Conservation (phyloP, 2,888 invertebrate genomes). For the Melanostoma scalare region DNA sequence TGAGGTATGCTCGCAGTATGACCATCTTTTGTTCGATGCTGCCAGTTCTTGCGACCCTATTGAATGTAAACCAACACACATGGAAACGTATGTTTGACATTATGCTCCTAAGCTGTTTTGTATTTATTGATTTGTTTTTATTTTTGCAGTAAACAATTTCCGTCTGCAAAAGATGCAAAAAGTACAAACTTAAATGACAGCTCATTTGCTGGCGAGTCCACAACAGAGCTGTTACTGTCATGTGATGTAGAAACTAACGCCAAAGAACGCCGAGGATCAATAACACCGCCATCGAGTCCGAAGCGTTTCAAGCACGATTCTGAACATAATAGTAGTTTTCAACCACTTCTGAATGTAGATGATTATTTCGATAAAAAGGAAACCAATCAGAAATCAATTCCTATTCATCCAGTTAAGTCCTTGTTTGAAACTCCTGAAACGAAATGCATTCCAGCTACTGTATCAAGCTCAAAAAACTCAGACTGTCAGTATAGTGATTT, state of each 20-base stretch:
- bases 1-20: constrained; percentile 76
- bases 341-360: constrained; percentile 47
- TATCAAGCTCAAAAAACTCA: background rate
- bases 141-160: constrained; percentile 73
- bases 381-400: background rate
- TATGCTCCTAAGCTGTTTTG: background rate
- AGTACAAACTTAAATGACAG: constrained; percentile 4
- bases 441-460: background rate
- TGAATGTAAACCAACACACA: constrained; percentile 76
- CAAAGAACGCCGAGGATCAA: constrained; percentile 56
- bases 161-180: constrained; percentile 33
- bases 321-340: constrained; percentile 42
- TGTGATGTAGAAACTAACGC: constrained; percentile 54
- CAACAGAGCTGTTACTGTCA: constrained; percentile 63
- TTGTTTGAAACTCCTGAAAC: constrained; percentile 9
- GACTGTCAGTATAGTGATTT: constrained; percentile 70
- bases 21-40: constrained; percentile 75
- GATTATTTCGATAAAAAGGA: constrained; percentile 61
- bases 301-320: constrained; percentile 42
- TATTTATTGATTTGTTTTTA: constrained; percentile 13
- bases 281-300: constrained; percentile 62
- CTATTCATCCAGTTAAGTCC: background rate
- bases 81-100: constrained; percentile 75
- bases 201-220: constrained; percentile 52
- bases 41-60: constrained; percentile 75